These are phyloP conservation scores for Macropis europaea DNA, from an alignment of 2,888 invertebrate genomes.

Conservation along the genomic window DNA sequence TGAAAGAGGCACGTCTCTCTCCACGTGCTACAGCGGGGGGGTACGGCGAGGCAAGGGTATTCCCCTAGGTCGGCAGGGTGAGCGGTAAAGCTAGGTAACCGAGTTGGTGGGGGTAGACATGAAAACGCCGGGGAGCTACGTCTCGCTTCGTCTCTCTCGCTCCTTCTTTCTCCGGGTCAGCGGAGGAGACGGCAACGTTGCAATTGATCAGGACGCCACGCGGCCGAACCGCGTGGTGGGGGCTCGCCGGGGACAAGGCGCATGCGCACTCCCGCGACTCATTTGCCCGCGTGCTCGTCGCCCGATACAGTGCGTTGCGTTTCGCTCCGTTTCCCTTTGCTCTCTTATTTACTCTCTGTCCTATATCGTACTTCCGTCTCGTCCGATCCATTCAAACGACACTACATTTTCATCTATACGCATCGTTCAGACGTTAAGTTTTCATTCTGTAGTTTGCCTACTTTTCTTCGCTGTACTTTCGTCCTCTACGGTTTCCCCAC, in stretches of 20 bases:
- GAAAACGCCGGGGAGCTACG: conserved; percentile 31
- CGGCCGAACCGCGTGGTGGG: conserved; percentile 73
- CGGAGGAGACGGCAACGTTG: conserved; percentile 72
- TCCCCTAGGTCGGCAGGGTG: conserved; percentile 53
- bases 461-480: conserved; percentile 5
- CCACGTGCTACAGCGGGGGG: conserved; percentile 68
- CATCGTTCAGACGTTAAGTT: neutral
- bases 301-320: conserved; percentile 25
- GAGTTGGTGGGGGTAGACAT: conserved; percentile 13
- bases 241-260: conserved; percentile 70
- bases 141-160: conserved; percentile 32
- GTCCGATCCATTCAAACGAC: neutral
- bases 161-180: conserved; percentile 53
- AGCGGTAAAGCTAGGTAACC: conserved; percentile 39
- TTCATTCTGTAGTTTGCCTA: neutral
- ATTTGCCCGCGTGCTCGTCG: conserved; percentile 68
- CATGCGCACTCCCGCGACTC: conserved; percentile 69
- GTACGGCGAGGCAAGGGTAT: conserved; percentile 29
- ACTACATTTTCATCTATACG: neutral
- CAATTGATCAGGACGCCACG: conserved; percentile 79
- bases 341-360: conserved; percentile 11
- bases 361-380: neutral
- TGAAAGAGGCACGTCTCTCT: conserved; percentile 69
- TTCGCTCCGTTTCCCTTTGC: conserved; percentile 15
- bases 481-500: conserved; percentile 12